These are phyloP conservation scores for Pipistrellus kuhlii DNA, from an alignment of 2,797 vertebrate species.

Conservation along the genomic window DNA sequence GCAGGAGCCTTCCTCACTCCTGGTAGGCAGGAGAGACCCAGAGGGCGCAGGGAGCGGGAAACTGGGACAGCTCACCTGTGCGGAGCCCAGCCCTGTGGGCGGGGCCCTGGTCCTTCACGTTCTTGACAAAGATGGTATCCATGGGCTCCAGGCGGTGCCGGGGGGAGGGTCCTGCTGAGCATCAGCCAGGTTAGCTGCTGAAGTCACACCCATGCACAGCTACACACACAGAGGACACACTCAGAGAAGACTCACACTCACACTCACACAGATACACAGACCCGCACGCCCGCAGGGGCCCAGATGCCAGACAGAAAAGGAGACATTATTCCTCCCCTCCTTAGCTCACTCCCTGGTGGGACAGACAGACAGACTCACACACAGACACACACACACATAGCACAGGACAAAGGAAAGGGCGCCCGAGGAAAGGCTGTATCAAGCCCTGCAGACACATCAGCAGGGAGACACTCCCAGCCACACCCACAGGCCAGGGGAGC, in stretches of 20 bases:
- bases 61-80: constrained; percentile 89
- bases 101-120: constrained; percentile 95
- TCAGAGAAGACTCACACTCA: constrained; percentile 52
- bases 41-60: not conserved
- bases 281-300: constrained; percentile 27
- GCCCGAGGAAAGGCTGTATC: accelerated
- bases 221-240: constrained; percentile 72
- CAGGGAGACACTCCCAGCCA: accelerated
- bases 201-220: constrained; percentile 72
- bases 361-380: not conserved
- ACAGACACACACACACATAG: not conserved
- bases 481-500: not conserved
- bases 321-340: not conserved
- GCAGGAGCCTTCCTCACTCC: not conserved
- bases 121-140: constrained; percentile 99
- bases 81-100: constrained; percentile 95
- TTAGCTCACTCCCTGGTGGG: not conserved
- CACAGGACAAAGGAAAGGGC: not conserved
- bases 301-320: not conserved
- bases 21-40: not conserved
- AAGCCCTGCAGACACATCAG: not conserved
- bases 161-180: constrained; percentile 82
- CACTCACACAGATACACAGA: constrained; percentile 56
- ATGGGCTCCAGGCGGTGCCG: constrained; percentile 95
- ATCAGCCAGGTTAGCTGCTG: constrained; percentile 76